phyloP scores from a whole-genome alignment of 2,797 vertebrate species.

The Amniataba percoides region DNA sequence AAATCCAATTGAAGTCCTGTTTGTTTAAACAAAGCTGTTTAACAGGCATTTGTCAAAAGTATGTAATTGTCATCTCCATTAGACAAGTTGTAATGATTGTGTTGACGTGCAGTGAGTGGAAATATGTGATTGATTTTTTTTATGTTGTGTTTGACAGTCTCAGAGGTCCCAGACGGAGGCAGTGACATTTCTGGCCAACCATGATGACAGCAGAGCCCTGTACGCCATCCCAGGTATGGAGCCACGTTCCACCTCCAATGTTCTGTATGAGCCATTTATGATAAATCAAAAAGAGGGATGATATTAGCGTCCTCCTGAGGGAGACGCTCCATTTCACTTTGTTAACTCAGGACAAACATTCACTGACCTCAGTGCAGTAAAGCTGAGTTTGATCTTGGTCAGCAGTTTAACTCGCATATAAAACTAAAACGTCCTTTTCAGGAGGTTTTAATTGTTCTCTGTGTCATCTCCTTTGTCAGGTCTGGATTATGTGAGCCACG shows the following conservation, averaged over 20 bases:
- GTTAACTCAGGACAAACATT: background rate
- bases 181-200: slow-evolving; percentile 97
- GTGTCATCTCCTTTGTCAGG: slow-evolving; percentile 78
- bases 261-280: background rate
- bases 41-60: background rate
- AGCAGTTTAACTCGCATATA: background rate
- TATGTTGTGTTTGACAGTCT: slow-evolving; percentile 84
- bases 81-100: background rate
- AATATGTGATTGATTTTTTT: slow-evolving; percentile 29
- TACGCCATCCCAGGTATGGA: slow-evolving; percentile 95
- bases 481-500: slow-evolving; percentile 98
- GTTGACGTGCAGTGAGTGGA: background rate
- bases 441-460: background rate
- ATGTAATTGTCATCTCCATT: background rate
- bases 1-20: background rate
- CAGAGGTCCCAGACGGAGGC: slow-evolving; percentile 99
- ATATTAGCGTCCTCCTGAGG: background rate
- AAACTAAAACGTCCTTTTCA: background rate
- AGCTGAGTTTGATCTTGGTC: background rate
- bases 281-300: background rate
- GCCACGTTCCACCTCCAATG: background rate
- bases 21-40: background rate
- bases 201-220: slow-evolving; percentile 97
- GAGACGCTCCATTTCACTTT: background rate
- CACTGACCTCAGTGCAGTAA: background rate